A percentile compares a stretch with the other conserved stretches of the same genome.
Evolutionary conservation across 2,113 vertebrate species (phyloP).

Genomic region (Geothlypis trichas): DNA sequence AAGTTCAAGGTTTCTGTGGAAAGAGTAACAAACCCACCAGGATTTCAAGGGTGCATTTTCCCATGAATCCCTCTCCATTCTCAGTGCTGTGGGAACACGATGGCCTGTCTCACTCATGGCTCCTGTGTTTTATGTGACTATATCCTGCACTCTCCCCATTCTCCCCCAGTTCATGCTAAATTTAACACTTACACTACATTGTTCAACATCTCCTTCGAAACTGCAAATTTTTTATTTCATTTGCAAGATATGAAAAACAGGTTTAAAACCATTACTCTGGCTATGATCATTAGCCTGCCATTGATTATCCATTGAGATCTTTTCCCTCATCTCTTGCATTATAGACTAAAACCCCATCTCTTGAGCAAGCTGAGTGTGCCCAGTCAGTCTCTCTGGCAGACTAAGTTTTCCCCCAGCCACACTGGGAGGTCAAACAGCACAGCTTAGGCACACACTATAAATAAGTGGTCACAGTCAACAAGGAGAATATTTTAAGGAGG

Average conservation of each 20-base stretch:
- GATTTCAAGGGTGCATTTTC: not conserved
- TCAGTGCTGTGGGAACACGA: not conserved
- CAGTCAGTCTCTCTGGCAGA: fast-evolving
- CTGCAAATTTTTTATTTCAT: not conserved
- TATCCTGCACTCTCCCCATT: not conserved
- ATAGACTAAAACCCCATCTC: not conserved
- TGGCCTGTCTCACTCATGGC: not conserved
- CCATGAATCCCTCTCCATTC: not conserved
- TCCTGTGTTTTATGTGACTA: not conserved
- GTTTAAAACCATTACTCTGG: not conserved
- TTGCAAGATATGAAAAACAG: not conserved
- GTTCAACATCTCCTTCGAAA: not conserved
- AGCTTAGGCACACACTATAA: not conserved
- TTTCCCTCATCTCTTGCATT: not conserved
- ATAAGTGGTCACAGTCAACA: not conserved
- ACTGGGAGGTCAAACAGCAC: fast-evolving
- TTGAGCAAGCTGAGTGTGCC: fast-evolving
- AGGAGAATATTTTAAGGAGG: not conserved
- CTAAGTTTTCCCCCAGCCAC: not conserved
- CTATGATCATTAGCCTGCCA: not conserved
- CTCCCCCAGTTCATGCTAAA: not conserved
- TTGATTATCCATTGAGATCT: not conserved
- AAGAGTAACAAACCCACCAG: not conserved
- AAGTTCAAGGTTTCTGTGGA: not conserved
- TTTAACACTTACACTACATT: not conserved